These are phyloP conservation scores for Calameuta idolon DNA, from an alignment of 2,888 invertebrate genomes.

Conservation along the genomic window DNA sequence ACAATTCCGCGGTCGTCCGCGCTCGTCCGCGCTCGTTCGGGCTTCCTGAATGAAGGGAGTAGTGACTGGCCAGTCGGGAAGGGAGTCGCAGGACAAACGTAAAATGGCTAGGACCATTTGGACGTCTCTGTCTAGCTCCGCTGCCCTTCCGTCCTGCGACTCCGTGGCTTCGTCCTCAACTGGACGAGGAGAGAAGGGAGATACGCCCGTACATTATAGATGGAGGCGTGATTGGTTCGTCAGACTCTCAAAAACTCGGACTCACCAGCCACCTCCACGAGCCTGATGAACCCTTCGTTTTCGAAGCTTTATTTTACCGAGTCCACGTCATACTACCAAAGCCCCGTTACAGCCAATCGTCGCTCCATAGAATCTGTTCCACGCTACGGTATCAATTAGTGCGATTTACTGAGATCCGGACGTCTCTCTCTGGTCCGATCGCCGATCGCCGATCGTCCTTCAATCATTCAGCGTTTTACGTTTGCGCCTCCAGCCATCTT, in stretches of 20 bases:
- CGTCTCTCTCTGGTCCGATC: constrained; percentile 19
- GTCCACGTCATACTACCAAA: too few relatives aligned
- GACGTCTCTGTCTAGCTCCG: constrained; percentile 41
- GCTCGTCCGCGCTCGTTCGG: constrained; percentile 35
- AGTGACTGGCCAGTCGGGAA: constrained; percentile 27
- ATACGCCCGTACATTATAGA: constrained; percentile 56
- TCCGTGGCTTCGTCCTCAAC: constrained; percentile 37
- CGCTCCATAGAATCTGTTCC: constrained; percentile 35
- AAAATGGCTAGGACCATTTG: constrained; percentile 44
- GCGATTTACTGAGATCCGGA: constrained; percentile 38
- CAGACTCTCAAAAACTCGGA: constrained; percentile 53
- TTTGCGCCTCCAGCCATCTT: not conserved
- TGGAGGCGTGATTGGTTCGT: constrained; percentile 60
- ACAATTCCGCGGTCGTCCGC: constrained; percentile 55
- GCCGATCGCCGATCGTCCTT: constrained; percentile 22
- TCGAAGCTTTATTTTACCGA: too few relatives aligned
- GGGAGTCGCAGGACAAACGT: constrained; percentile 42
- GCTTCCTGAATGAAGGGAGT: not conserved
- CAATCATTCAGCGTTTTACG: constrained; percentile 16
- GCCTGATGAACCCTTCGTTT: too few relatives aligned
- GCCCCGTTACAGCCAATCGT: not conserved
- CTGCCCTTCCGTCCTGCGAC: constrained; percentile 39
- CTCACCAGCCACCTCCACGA: constrained; percentile 26
- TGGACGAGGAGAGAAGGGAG: constrained; percentile 25
- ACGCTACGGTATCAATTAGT: constrained; percentile 46